phyloP scores from a whole-genome alignment of 1,140 invertebrate species.

The Acromyrmex heyeri region DNA sequence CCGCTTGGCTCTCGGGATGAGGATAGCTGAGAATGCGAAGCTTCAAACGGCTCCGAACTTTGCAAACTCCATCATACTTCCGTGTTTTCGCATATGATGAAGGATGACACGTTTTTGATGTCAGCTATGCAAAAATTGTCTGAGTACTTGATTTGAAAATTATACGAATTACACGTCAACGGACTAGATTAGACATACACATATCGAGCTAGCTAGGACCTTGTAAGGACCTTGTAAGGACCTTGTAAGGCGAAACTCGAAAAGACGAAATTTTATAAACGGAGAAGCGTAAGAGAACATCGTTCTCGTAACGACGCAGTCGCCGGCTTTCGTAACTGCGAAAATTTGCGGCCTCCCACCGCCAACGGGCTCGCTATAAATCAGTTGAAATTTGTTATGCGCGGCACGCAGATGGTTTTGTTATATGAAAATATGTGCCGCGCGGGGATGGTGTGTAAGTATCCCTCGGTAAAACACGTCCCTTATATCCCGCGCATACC shows the following conservation, averaged over 20 bases:
- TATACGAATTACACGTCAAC: too few relatives aligned
- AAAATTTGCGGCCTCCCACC: conserved; percentile 75
- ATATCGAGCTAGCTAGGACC: neutral
- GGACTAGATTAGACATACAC: neutral
- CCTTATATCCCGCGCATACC: conserved; percentile 83
- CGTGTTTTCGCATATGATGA: conserved; percentile 23
- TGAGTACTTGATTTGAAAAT: too few relatives aligned
- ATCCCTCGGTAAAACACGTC: conserved; percentile 86
- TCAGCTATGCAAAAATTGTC: neutral
- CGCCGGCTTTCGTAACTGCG: conserved; percentile 70
- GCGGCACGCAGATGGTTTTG: conserved; percentile 87
- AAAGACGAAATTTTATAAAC: conserved; percentile 48
- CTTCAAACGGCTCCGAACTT: conserved; percentile 35
- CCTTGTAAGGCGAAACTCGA: neutral
- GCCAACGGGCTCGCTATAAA: conserved; percentile 83
- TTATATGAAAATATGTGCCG: conserved; percentile 88
- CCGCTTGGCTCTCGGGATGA: conserved; percentile 17
- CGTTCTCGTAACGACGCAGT: conserved; percentile 24
- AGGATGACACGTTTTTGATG: neutral
- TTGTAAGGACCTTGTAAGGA: too few relatives aligned
- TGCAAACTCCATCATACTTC: conserved; percentile 24
- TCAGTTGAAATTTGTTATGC: conserved; percentile 87
- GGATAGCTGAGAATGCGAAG: conserved; percentile 13
- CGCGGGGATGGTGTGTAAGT: conserved; percentile 85
- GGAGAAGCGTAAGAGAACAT: neutral